A percentile compares a stretch with the other conserved stretches of the same genome.
phyloP scores from a whole-genome alignment of 2,888 invertebrate species.

The Oxystoma pomonae region DNA sequence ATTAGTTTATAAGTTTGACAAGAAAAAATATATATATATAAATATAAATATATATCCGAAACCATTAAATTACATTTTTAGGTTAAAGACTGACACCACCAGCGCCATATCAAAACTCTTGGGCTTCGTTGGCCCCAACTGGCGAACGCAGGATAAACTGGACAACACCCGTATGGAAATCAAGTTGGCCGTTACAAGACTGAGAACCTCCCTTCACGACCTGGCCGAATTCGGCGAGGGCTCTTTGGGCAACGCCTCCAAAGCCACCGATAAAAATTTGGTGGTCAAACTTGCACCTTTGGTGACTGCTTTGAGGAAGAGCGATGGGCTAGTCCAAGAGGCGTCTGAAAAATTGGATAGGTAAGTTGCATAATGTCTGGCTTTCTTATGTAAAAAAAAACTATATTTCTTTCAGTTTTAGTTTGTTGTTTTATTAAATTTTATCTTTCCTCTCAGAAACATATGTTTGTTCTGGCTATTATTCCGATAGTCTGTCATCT shows the following conservation, averaged over 20 bases:
- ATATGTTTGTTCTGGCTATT: too few relatives aligned
- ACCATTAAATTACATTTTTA: not conserved
- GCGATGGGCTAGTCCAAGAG: slow-evolving; percentile 75
- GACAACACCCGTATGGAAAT: slow-evolving; percentile 78
- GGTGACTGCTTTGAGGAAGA: slow-evolving; percentile 74
- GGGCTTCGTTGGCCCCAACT: slow-evolving; percentile 73
- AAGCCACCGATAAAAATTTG: slow-evolving; percentile 54
- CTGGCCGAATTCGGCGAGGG: slow-evolving; percentile 87
- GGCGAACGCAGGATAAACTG: slow-evolving; percentile 77
- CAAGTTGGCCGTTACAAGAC: slow-evolving; percentile 70
- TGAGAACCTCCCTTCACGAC: slow-evolving; percentile 79
- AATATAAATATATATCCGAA: too few relatives aligned
- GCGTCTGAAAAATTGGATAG: slow-evolving; percentile 70
- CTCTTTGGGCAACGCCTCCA: slow-evolving; percentile 69
- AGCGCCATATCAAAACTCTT: slow-evolving; percentile 74
- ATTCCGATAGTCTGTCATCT: too few relatives aligned
- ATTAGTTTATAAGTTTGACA: too few relatives aligned
- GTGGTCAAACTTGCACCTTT: slow-evolving; percentile 69
- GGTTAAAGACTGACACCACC: slow-evolving; percentile 69
- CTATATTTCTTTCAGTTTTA: too few relatives aligned
- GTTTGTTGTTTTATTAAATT: too few relatives aligned
- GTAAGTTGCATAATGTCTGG: too few relatives aligned
- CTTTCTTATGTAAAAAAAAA: too few relatives aligned
- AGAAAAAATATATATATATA: too few relatives aligned
- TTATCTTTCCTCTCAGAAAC: too few relatives aligned